A percentile compares a stretch with the other conserved stretches of the same genome.
phyloP scores from a whole-genome alignment of 2,113 vertebrate genomes.

The Diphyllodes magnificus region DNA sequence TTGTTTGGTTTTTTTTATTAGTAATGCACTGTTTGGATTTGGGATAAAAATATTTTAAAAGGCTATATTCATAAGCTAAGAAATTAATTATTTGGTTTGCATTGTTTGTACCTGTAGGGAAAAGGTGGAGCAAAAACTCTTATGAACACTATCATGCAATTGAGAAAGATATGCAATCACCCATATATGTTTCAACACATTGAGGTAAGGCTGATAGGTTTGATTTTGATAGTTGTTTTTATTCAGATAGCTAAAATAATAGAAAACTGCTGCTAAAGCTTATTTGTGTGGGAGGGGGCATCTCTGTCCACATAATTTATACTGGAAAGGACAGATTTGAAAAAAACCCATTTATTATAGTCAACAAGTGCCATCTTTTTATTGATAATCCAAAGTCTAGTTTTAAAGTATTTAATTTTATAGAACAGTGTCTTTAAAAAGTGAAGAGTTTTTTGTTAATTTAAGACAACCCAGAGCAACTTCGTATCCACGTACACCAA shows the following conservation, averaged over 20 bases:
- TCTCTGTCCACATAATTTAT: not conserved
- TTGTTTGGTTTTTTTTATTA: not conserved
- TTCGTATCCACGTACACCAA: not conserved
- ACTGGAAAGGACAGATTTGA: not conserved
- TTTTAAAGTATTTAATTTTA: not conserved
- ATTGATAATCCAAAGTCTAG: not conserved
- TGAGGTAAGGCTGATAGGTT: slow-evolving; percentile 66
- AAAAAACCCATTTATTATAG: accelerated
- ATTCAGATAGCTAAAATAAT: not conserved
- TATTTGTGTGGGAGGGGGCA: not conserved
- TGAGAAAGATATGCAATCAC: slow-evolving; percentile 98
- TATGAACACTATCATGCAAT: slow-evolving; percentile 99
- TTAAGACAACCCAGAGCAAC: not conserved
- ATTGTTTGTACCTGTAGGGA: slow-evolving; percentile 73
- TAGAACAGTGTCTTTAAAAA: not conserved
- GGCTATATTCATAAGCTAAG: not conserved
- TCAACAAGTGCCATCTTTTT: not conserved
- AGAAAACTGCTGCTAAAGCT: not conserved
- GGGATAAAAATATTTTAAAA: not conserved
- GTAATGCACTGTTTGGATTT: accelerated
- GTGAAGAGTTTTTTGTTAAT: not conserved
- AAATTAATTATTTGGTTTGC: not conserved
- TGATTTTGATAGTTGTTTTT: not conserved
- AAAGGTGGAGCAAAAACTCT: slow-evolving; percentile 98
- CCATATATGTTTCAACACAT: slow-evolving; percentile 98